Conservation (phyloP, 2,888 invertebrate species). For the Cyclophora punctaria region DNA sequence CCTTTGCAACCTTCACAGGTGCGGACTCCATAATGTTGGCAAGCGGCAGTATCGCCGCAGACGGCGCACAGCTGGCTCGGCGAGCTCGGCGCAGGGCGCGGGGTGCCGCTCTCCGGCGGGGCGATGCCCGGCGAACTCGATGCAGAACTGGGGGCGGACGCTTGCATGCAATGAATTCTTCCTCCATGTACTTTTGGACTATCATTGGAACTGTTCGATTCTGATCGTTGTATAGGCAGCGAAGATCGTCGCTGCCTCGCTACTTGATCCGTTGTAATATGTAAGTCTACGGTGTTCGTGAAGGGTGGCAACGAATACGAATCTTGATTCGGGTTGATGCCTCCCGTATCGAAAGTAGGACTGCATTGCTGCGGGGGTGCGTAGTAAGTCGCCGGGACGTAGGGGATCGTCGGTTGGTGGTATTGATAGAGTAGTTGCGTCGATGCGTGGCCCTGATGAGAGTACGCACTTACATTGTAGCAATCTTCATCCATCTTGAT, state of each 20-base stretch:
- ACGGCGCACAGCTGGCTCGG: constrained; percentile 96
- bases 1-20: constrained; percentile 99
- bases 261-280: constrained; percentile 77
- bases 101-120: constrained; percentile 50
- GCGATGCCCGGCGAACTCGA: constrained; percentile 77
- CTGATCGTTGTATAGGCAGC: constrained; percentile 85
- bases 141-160: constrained; percentile 81
- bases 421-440: constrained; percentile 76
- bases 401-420: constrained; percentile 74
- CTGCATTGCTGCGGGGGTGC: constrained; percentile 76
- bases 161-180: constrained; percentile 68
- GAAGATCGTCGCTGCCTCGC: constrained; percentile 83
- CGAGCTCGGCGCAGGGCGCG: constrained; percentile 77
- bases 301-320: constrained; percentile 83
- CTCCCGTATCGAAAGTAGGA: constrained; percentile 67
- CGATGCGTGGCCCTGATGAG: constrained; percentile 74
- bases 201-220: constrained; percentile 85
- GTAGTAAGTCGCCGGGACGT: constrained; percentile 74
- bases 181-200: constrained; percentile 79
- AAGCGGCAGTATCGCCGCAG: constrained; percentile 98
- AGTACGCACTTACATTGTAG: constrained; percentile 78
- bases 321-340: constrained; percentile 73
- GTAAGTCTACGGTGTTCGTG: constrained; percentile 81
- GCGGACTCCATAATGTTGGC: constrained; percentile 98
- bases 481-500: constrained; percentile 93